A percentile compares a stretch with the other conserved stretches of the same genome.
phyloP scores from a whole-genome alignment of 2,888 invertebrate genomes.

The Brachyptera risi region DNA sequence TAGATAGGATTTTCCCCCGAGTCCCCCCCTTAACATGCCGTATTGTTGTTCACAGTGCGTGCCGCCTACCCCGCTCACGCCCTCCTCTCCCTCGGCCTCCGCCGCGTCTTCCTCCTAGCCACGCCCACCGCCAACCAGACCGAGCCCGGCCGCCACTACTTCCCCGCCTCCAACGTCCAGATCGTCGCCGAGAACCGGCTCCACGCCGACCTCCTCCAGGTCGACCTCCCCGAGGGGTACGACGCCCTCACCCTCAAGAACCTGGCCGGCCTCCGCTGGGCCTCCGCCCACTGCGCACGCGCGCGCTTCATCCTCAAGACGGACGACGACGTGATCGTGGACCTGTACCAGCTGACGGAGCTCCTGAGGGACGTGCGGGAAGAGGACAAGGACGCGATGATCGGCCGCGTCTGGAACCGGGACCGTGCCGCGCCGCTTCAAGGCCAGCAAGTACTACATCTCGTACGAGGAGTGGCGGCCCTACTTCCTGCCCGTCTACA shows the following conservation, averaged over 20 bases:
- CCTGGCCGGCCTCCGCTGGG: not conserved
- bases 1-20: no score
- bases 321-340: not conserved
- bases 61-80: not conserved
- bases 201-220: not conserved
- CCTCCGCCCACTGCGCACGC: not conserved
- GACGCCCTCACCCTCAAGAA: not conserved
- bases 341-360: not conserved
- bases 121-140: not conserved
- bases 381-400: not conserved
- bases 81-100: not conserved
- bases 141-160: not conserved
- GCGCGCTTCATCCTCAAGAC: not conserved
- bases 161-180: not conserved
- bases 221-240: not conserved
- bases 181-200: not conserved
- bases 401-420: not conserved
- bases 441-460: not conserved
- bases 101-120: not conserved
- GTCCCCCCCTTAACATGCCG: no score
- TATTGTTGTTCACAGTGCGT: no score
- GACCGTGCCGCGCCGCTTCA: not conserved
- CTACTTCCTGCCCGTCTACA: not conserved
- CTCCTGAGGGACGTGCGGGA: not conserved
- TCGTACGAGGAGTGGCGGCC: not conserved